Evolutionary conservation across 2,888 invertebrate species (phyloP).

Genomic region (Gastrophysa polygoni): DNA sequence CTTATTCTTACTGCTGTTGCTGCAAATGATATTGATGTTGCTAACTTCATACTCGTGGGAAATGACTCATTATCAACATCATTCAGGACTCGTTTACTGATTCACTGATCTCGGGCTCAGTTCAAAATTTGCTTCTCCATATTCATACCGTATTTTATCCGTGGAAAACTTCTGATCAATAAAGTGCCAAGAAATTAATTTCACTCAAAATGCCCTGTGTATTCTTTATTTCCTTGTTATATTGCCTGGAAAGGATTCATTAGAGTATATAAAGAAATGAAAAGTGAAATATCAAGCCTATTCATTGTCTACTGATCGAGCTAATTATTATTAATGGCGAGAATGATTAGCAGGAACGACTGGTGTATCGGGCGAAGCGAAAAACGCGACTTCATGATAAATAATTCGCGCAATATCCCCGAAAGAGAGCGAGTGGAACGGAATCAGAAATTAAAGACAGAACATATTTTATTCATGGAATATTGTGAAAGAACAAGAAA

Average conservation of each 20-base stretch:
- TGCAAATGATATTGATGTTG: too few relatives aligned
- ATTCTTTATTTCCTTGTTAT: not conserved
- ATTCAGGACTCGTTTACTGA: too few relatives aligned
- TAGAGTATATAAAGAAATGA: conserved; percentile 8
- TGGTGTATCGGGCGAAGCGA: not conserved
- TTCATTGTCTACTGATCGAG: conserved; percentile 8
- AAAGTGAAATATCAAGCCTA: conserved; percentile 17
- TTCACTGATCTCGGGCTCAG: too few relatives aligned
- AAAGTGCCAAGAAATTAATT: not conserved
- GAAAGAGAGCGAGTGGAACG: conserved; percentile 5
- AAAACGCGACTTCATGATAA: not conserved
- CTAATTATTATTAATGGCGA: conserved; percentile 14
- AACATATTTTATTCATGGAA: conserved; percentile 49
- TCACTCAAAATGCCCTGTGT: not conserved
- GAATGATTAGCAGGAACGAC: not conserved
- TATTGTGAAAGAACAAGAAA: conserved; percentile 40
- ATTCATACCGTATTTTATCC: too few relatives aligned
- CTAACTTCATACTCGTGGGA: too few relatives aligned
- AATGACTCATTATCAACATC: too few relatives aligned
- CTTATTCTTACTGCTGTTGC: too few relatives aligned
- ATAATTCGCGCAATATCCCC: not conserved
- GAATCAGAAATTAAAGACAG: conserved; percentile 45
- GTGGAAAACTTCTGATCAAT: not conserved
- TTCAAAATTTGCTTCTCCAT: too few relatives aligned
- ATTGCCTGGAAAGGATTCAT: not conserved